Conservation (phyloP, 2,797 vertebrate species). For the Thunnus albacares region DNA sequence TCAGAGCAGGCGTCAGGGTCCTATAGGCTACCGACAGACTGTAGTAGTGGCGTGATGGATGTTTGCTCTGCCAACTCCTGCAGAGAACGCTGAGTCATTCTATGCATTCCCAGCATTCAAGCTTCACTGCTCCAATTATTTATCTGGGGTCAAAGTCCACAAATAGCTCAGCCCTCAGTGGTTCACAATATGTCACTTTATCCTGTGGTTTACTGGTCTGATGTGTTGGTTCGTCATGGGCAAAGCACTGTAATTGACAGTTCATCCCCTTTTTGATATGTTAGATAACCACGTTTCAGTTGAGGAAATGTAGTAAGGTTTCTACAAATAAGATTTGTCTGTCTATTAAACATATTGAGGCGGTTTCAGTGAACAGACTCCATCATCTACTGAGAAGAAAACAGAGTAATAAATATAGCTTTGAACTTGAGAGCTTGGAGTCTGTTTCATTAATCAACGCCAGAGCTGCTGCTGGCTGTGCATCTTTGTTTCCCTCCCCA, state of each 20-base stretch:
- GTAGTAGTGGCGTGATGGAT: conserved; percentile 65
- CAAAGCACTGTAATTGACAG: conserved; percentile 8
- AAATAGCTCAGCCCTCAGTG: conserved; percentile 39
- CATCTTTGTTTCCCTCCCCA: conserved; percentile 40
- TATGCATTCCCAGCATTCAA: conserved; percentile 69
- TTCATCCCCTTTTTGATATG: not conserved
- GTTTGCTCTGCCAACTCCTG: conserved; percentile 60
- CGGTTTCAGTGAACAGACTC: conserved; percentile 49
- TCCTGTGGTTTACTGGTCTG: conserved; percentile 22
- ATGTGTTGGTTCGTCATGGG: conserved; percentile 19
- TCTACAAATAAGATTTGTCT: conserved; percentile 9
- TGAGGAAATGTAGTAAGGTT: conserved; percentile 9
- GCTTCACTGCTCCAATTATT: conserved; percentile 55
- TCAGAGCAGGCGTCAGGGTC: conserved; percentile 64
- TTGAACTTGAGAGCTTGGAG: conserved; percentile 68
- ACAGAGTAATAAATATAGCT: conserved; percentile 69
- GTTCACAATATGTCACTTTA: conserved; percentile 10
- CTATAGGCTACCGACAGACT: conserved; percentile 41
- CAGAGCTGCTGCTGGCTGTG: conserved; percentile 56
- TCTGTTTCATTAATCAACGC: conserved; percentile 75
- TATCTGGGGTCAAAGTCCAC: conserved; percentile 61
- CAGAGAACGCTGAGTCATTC: conserved; percentile 78
- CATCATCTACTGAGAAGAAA: conserved; percentile 48
- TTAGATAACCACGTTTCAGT: not conserved
- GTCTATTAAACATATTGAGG: conserved; percentile 10